Base-by-base conservation (phyloP, 2,888 invertebrate species). In the Lypha dubia region DNA sequence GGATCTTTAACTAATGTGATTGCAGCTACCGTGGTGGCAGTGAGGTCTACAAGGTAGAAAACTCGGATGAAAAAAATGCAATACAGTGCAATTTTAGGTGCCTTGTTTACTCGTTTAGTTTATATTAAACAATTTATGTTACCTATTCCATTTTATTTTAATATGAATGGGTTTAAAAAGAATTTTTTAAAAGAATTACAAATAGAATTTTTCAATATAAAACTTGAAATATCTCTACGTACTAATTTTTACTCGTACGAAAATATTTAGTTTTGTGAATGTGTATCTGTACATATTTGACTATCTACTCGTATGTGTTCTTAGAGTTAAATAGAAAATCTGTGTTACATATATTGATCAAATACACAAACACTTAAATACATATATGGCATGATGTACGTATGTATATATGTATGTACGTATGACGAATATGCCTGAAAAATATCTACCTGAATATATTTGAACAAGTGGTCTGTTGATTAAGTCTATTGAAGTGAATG, bases 171-270 rank as follows among this genome's bases (percentile, higher is more conserved):
- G 28, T 2, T 28, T 28, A 28, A 28, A 28, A 28, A 28, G 28
- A 28, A n/a, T n/a, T n/a, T n/a, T n/a, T n/a, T n/a, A n/a, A 28
- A 28, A 2, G 28, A 28, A 28, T 28, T 28, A 28, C 28, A 28
- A 28, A 38, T 41, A n/a, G 22, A 62, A 71, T 70, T 71, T 79
- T 53, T 56, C 46, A 63, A 71, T 63, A 44, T 46, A 70, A 71
- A 44, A 79, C 70, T 63, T 71, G 53, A 17, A n/a, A 71, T 53
- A 63, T 79, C 62, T 41, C 62, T 70, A 44, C 77, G 22, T 15
- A 28, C 28, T 60, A 41, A 22, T 4, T 38, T 20, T 44, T 49
- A 15, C 17, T 62, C 17, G 2, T 51, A 41, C 20, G 20, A 4
- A 58, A 24, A 32, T 53, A 63, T 62, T 62, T 41, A 13, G 8